Conservation (phyloP, 2,113 vertebrate species). For the Echinops telfairi region DNA sequence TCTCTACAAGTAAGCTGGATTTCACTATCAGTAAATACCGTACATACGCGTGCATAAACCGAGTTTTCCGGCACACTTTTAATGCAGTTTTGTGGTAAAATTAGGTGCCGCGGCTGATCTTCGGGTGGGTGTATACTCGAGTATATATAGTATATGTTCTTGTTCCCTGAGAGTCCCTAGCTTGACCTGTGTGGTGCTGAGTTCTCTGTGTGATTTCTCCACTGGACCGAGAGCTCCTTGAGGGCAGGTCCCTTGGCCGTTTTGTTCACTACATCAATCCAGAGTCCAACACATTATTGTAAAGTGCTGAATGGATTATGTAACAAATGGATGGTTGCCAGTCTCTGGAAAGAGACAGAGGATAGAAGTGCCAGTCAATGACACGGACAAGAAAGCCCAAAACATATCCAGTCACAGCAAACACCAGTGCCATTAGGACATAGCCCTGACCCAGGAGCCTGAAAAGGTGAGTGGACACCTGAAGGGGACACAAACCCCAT, state of each 20-base stretch:
- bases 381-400: not conserved
- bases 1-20: not conserved
- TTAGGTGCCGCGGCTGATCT: too few species aligned
- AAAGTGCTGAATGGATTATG: not conserved
- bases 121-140: too few species aligned
- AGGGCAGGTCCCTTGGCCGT: fast-evolving
- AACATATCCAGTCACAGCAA: not conserved
- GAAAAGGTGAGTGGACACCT: not conserved
- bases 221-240: not conserved
- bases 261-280: not conserved
- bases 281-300: not conserved
- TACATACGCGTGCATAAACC: too few species aligned
- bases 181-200: not conserved
- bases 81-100: too few species aligned
- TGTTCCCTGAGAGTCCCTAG: too few species aligned
- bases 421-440: not conserved
- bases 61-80: too few species aligned
- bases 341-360: not conserved
- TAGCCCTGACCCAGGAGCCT: not conserved
- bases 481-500: too few species aligned
- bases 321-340: not conserved
- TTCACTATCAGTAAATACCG: not conserved
- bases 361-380: not conserved
- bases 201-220: not conserved
- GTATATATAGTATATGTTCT: too few species aligned